phyloP scores from a whole-genome alignment of 2,888 invertebrate genomes.

The Lysandra bellargus region DNA sequence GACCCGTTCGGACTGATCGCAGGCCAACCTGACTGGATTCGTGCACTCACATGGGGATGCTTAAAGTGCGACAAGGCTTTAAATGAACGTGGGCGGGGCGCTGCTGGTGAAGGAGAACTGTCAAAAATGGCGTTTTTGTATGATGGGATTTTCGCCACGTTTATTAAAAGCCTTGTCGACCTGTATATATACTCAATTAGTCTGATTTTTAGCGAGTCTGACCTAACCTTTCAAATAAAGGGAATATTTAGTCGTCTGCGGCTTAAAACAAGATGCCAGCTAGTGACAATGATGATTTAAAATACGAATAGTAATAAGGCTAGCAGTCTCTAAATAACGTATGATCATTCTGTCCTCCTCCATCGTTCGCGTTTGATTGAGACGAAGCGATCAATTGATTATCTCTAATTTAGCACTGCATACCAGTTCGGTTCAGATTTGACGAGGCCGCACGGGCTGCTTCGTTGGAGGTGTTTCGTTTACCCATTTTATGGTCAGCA shows the following conservation, averaged over 20 bases:
- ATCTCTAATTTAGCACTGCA: conserved; percentile 59
- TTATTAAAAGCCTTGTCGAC: too few species aligned
- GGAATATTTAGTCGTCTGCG: background rate
- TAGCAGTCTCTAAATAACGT: background rate
- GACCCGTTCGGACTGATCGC: too few species aligned
- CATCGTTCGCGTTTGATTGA: background rate
- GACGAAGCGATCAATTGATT: conserved; percentile 47
- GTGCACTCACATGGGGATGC: too few species aligned
- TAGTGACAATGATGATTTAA: background rate
- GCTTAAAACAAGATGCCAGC: background rate
- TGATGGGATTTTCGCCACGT: too few species aligned
- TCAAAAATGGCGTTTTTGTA: too few species aligned
- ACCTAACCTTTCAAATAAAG: too few species aligned
- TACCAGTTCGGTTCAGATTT: conserved; percentile 66
- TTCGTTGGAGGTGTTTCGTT: background rate
- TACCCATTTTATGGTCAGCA: background rate
- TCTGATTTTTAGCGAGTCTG: too few species aligned
- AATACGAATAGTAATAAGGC: background rate
- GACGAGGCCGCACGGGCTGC: conserved; percentile 47
- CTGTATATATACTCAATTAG: too few species aligned
- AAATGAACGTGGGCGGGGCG: too few species aligned
- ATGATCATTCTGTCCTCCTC: background rate
- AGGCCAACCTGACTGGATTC: too few species aligned
- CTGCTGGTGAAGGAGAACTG: too few species aligned
- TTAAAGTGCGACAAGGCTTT: too few species aligned